phyloP scores from a whole-genome alignment of 2,113 vertebrate genomes.

The Mobula birostris region DNA sequence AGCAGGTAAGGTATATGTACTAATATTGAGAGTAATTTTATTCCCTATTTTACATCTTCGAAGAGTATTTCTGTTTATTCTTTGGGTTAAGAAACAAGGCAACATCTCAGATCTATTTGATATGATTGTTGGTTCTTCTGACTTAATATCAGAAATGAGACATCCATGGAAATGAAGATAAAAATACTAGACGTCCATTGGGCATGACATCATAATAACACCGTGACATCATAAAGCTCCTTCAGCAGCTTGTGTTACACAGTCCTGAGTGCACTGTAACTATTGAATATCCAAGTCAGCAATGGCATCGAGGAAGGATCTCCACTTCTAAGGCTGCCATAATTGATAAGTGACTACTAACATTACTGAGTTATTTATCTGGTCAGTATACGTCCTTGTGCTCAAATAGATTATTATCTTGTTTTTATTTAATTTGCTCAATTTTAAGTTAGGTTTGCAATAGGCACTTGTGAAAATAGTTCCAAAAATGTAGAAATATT shows the following conservation, averaged over 20 bases:
- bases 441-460: background rate
- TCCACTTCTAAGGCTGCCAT: background rate
- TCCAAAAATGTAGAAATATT: background rate
- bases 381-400: constrained; percentile 11
- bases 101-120: background rate
- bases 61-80: background rate
- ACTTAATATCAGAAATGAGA: background rate
- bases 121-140: background rate
- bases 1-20: background rate
- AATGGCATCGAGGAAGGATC: background rate
- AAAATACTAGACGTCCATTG: background rate
- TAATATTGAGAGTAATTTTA: background rate
- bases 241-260: background rate
- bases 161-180: background rate
- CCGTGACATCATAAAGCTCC: background rate
- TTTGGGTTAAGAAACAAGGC: background rate
- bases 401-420: background rate
- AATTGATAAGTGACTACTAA: constrained; percentile 16
- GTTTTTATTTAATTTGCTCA: background rate
- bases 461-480: background rate
- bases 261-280: background rate
- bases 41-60: background rate
- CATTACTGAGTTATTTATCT: background rate
- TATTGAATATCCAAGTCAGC: constrained; percentile 5
- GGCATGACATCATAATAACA: background rate